Conservation (phyloP, 2,888 invertebrate species). For the Odontothrips loti region DNA sequence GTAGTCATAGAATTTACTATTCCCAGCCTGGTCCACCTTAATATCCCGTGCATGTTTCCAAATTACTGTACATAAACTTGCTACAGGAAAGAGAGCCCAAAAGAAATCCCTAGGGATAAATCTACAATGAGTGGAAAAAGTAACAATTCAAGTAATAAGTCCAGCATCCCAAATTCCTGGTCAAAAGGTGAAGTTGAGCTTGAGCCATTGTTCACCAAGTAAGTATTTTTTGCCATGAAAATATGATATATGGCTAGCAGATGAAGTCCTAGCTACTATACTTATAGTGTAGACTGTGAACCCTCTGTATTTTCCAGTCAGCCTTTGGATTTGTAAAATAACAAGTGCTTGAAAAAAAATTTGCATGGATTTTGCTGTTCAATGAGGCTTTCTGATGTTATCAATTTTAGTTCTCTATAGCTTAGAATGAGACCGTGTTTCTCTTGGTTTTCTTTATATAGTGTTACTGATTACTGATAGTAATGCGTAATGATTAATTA, state of each 20-base stretch:
- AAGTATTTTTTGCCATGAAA: not conserved
- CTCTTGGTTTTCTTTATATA: too few relatives aligned
- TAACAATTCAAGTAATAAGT: slow-evolving; percentile 11
- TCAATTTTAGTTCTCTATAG: too few relatives aligned
- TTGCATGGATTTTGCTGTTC: too few relatives aligned
- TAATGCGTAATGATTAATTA: too few relatives aligned
- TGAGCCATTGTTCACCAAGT: not conserved
- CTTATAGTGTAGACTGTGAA: too few relatives aligned
- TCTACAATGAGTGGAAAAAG: not conserved
- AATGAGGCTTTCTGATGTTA: too few relatives aligned
- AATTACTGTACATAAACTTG: not conserved
- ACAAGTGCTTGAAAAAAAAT: too few relatives aligned
- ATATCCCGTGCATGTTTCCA: slow-evolving; percentile 20
- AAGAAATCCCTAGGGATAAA: not conserved
- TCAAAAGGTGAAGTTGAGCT: slow-evolving; percentile 21
- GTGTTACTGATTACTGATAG: too few relatives aligned
- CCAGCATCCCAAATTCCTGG: not conserved
- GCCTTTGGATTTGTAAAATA: too few relatives aligned
- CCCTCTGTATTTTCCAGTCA: too few relatives aligned
- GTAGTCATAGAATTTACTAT: not conserved
- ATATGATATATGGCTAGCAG: not conserved
- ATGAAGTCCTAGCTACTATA: too few relatives aligned
- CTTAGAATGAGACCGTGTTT: too few relatives aligned
- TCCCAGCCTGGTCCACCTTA: not conserved
- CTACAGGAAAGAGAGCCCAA: not conserved